phyloP scores from a whole-genome alignment of 2,797 vertebrate species.

The Enteromius paludinosus region DNA sequence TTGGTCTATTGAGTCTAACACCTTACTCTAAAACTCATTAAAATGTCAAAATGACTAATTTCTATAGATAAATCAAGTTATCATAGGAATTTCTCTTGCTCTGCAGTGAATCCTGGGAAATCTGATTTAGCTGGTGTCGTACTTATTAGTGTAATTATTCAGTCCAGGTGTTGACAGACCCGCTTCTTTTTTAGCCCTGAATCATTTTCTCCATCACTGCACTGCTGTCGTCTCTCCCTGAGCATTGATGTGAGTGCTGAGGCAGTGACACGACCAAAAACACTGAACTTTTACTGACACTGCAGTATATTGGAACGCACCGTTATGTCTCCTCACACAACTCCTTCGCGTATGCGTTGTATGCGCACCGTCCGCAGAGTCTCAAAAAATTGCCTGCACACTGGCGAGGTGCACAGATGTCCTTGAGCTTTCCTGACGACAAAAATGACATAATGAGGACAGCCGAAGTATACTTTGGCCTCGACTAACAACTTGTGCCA shows the following conservation, averaged over 20 bases:
- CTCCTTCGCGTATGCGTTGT: too few species aligned
- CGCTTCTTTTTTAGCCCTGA: background rate
- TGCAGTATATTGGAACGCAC: too few species aligned
- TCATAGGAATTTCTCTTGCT: background rate
- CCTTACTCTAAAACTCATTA: conserved; percentile 28
- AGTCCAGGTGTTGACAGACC: background rate
- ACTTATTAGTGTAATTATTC: conserved; percentile 25
- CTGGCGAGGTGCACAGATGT: too few species aligned
- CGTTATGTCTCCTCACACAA: too few species aligned
- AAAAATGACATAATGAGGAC: too few species aligned
- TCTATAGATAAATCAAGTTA: conserved; percentile 10
- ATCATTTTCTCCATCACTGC: background rate
- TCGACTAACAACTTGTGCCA: too few species aligned
- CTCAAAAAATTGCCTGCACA: too few species aligned
- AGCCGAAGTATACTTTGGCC: too few species aligned
- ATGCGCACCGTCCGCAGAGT: too few species aligned
- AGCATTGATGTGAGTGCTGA: background rate
- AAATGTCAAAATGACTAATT: background rate
- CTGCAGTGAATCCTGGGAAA: background rate
- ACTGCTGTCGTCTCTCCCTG: background rate
- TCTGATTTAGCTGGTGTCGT: conserved; percentile 1
- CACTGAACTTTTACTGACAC: too few species aligned
- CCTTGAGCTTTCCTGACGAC: too few species aligned
- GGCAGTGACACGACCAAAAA: background rate
- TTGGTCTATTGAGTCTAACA: conserved; percentile 2